These are phyloP conservation scores for Centropus bengalensis DNA, from an alignment of 2,113 vertebrate species.

Conservation along the genomic window DNA sequence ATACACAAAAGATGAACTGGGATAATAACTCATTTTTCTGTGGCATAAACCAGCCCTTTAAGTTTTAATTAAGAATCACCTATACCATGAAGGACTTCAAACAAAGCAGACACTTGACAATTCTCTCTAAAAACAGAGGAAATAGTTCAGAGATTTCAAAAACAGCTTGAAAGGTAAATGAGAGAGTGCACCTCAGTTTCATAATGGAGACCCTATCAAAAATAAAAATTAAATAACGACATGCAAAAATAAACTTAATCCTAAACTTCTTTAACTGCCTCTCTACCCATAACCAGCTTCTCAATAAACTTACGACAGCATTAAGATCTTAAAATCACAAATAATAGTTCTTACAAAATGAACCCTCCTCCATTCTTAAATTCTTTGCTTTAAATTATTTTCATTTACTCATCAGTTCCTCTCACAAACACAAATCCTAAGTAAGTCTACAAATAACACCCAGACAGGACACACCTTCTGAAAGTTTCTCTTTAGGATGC, in stretches of 20 bases:
- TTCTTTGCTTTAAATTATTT: not conserved
- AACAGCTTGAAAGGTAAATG: too few relatives aligned
- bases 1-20: not conserved
- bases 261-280: not conserved
- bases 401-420: not conserved
- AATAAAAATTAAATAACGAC: not conserved
- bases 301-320: not conserved
- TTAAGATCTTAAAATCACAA: not conserved
- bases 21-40: not conserved
- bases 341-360: not conserved
- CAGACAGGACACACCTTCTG: not conserved
- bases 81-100: not conserved
- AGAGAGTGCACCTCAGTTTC: not conserved
- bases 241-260: not conserved
- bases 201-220: not conserved
- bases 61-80: not conserved
- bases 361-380: not conserved
- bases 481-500: not conserved
- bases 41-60: not conserved
- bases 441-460: not conserved
- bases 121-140: too few relatives aligned
- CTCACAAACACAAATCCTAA: not conserved
- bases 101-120: too few relatives aligned
- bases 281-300: not conserved
- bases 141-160: too few relatives aligned